A percentile compares a stretch with the other conserved stretches of the same genome.
These are phyloP conservation scores for Scopus umbretta DNA, from an alignment of 2,113 vertebrate genomes.

Conservation along the genomic window DNA sequence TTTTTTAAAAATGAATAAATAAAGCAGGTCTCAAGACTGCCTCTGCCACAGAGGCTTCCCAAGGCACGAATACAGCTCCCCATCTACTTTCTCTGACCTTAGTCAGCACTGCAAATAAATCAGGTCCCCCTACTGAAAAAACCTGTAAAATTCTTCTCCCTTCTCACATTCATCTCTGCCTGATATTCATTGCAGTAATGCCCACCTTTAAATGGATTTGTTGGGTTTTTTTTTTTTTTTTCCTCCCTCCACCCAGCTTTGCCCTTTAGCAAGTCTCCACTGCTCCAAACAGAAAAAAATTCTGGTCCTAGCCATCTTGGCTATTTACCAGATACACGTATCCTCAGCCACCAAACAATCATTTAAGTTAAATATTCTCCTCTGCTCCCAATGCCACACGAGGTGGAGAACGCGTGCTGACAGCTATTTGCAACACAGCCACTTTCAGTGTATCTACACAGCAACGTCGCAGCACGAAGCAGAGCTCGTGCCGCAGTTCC, in stretches of 20 bases:
- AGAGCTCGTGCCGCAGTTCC: neutral
- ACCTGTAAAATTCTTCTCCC: neutral
- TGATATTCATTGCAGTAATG: neutral
- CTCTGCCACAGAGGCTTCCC: neutral
- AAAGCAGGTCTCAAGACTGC: neutral
- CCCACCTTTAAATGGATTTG: neutral
- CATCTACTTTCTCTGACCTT: neutral
- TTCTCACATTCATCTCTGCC: neutral
- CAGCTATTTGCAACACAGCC: fast-evolving
- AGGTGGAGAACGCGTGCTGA: fast-evolving
- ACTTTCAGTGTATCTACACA: fast-evolving
- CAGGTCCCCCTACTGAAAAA: neutral
- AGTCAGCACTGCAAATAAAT: neutral
- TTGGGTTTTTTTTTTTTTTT: neutral
- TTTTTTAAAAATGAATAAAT: neutral
- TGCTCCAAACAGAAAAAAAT: neutral
- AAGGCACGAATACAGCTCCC: neutral
- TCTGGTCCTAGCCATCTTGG: fast-evolving
- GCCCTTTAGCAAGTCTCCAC: neutral
- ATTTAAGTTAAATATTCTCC: neutral
- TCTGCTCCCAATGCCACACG: fast-evolving
- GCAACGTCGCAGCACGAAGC: fast-evolving
- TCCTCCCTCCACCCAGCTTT: neutral
- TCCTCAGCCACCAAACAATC: too few relatives aligned
- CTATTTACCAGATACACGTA: fast-evolving